A percentile compares a stretch with the other conserved stretches of the same genome.
These are phyloP conservation scores for Rhodinocichla rosea DNA, from an alignment of 2,113 vertebrate species.

Conservation along the genomic window DNA sequence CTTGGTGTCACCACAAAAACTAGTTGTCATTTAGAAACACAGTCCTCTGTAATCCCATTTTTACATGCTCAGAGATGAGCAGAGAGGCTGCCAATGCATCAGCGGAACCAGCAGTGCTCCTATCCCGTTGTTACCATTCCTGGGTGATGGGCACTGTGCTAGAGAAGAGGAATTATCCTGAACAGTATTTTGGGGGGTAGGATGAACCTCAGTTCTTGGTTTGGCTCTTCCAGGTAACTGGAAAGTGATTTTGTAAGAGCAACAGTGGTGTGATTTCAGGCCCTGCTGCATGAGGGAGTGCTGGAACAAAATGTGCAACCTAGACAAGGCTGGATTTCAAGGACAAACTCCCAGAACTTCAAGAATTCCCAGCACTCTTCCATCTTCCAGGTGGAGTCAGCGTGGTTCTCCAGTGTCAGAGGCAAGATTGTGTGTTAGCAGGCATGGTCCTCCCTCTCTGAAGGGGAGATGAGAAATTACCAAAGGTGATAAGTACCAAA, in stretches of 20 bases:
- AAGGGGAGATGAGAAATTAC: background rate
- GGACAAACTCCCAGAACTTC: background rate
- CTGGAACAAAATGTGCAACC: background rate
- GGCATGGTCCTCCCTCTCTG: background rate
- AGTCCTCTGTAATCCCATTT: background rate
- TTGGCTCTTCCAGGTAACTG: background rate
- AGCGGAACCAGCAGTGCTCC: background rate
- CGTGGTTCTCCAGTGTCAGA: background rate
- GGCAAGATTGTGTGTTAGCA: background rate
- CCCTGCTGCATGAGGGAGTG: background rate
- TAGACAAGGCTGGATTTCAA: background rate
- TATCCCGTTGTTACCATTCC: rapidly evolving
- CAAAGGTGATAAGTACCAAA: background rate
- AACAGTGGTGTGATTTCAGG: background rate
- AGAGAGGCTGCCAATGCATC: background rate
- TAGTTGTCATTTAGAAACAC: background rate
- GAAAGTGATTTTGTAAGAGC: background rate
- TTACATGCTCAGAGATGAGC: background rate
- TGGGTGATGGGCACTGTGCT: background rate
- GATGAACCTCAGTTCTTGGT: background rate
- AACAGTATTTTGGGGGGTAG: background rate
- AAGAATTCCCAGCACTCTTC: background rate
- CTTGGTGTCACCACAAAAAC: background rate
- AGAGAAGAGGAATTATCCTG: background rate
- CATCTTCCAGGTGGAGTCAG: background rate